Evolutionary conservation across 2,888 invertebrate genomes (phyloP).

Genomic region (Catocala nupta): DNA sequence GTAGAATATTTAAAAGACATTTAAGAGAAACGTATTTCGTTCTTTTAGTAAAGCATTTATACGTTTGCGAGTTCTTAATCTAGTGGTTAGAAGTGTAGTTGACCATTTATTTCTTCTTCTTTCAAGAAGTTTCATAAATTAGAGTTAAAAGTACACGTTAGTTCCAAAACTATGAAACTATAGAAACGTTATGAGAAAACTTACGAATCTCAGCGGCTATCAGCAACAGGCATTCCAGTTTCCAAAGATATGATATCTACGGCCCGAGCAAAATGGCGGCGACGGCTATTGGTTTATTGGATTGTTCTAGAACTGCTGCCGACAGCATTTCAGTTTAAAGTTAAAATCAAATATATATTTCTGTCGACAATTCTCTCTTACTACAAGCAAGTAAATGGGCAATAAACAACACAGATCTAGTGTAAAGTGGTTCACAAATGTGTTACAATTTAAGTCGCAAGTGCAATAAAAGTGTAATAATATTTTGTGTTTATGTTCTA

Average conservation of each 20-base stretch:
- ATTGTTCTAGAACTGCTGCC: conserved; percentile 34
- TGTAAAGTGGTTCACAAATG: conserved; percentile 33
- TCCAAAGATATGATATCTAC: conserved; percentile 33
- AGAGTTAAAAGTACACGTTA: neutral
- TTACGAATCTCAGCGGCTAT: conserved; percentile 19
- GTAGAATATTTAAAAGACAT: too few relatives aligned
- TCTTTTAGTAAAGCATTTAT: too few relatives aligned
- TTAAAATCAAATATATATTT: conserved; percentile 40
- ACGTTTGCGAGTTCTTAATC: too few relatives aligned
- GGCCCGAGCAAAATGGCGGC: conserved; percentile 23
- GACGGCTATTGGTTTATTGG: conserved; percentile 41
- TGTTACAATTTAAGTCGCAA: conserved; percentile 36
- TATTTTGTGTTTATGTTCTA: conserved; percentile 27
- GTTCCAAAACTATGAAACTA: conserved; percentile 13
- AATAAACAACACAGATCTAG: conserved; percentile 32
- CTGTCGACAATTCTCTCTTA: conserved; percentile 15
- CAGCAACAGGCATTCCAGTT: conserved; percentile 15
- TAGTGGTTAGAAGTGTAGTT: too few relatives aligned
- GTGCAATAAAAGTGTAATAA: conserved; percentile 22
- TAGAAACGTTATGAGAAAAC: conserved; percentile 17
- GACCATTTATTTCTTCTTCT: too few relatives aligned
- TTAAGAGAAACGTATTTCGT: too few relatives aligned
- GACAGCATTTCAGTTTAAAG: conserved; percentile 34
- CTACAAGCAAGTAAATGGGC: conserved; percentile 23
- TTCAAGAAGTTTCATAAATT: too few relatives aligned